A percentile compares a stretch with the other conserved stretches of the same genome.
phyloP scores from a whole-genome alignment of 92 coral and sea anemone species.

The Palythoa caribaeorum region DNA sequence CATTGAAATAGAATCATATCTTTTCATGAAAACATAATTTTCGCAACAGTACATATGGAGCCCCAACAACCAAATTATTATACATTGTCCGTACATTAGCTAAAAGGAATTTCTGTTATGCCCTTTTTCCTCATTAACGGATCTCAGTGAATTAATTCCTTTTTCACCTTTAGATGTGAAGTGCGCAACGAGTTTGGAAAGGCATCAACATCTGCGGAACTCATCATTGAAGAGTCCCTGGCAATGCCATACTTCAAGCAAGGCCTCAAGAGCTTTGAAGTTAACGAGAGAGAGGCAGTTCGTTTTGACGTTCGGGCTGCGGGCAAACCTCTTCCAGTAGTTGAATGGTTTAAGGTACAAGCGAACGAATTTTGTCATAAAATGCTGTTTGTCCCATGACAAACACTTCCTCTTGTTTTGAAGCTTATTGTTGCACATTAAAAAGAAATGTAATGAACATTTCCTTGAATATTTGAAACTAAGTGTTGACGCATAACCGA shows the following conservation, averaged over 20 bases:
- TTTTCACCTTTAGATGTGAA: conserved; percentile 41
- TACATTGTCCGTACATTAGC: no score
- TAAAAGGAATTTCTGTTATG: background rate
- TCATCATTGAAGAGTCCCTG: conserved; percentile 78
- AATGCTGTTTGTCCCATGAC: no score
- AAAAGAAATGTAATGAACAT: no score
- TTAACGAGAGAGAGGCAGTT: conserved; percentile 76
- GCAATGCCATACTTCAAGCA: conserved; percentile 69
- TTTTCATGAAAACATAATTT: no score
- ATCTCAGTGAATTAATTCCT: background rate
- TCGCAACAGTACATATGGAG: no score
- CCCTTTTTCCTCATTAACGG: background rate
- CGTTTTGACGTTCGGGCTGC: conserved; percentile 75
- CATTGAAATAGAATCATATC: no score
- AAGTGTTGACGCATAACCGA: no score
- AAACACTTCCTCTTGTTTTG: no score
- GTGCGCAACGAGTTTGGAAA: conserved; percentile 73
- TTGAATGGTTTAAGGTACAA: conserved; percentile 85
- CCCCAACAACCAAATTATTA: no score
- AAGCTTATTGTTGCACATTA: no score
- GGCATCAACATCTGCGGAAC: conserved; percentile 70
- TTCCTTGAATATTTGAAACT: no score
- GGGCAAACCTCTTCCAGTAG: conserved; percentile 91
- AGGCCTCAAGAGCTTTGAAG: conserved; percentile 61
- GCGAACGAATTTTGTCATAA: no score